Conservation (phyloP, 2,888 invertebrate species). For the Ernsta delagoae region DNA sequence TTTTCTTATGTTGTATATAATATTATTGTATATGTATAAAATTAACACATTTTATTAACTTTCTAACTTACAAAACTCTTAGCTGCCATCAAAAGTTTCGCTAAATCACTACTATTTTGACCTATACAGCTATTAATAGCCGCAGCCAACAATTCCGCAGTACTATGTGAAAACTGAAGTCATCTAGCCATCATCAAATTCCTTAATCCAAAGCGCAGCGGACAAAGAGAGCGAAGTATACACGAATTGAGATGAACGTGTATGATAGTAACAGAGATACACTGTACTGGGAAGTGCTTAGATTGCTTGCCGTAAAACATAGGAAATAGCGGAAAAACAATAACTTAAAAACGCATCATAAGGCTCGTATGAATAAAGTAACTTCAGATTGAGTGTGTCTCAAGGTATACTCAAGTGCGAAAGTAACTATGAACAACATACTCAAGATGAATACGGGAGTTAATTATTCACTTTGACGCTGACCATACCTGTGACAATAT, state of each 20-base stretch:
- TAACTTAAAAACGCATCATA: too few species aligned
- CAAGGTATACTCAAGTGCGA: too few species aligned
- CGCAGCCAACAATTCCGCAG: constrained; percentile 26
- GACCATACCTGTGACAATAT: too few species aligned
- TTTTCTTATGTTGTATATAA: too few species aligned
- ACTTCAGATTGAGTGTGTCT: too few species aligned
- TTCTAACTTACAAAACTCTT: background rate
- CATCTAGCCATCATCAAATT: constrained; percentile 49
- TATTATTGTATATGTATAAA: too few species aligned
- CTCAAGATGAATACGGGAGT: too few species aligned
- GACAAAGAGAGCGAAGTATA: constrained; percentile 51
- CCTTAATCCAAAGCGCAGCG: constrained; percentile 56
- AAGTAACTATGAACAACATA: too few species aligned
- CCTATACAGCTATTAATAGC: constrained; percentile 8
- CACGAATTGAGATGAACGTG: constrained; percentile 79
- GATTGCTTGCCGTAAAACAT: background rate
- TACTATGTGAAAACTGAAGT: constrained; percentile 47
- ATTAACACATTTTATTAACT: background rate
- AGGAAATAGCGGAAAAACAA: constrained; percentile 15
- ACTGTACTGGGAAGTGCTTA: constrained; percentile 71
- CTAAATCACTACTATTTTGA: background rate
- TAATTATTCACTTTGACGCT: too few species aligned
- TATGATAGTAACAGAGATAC: constrained; percentile 70
- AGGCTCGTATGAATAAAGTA: too few species aligned
- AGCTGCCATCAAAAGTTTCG: too few species aligned